Evolutionary conservation across 2,113 vertebrate genomes (phyloP).

Genomic region (Loxodonta africana): DNA sequence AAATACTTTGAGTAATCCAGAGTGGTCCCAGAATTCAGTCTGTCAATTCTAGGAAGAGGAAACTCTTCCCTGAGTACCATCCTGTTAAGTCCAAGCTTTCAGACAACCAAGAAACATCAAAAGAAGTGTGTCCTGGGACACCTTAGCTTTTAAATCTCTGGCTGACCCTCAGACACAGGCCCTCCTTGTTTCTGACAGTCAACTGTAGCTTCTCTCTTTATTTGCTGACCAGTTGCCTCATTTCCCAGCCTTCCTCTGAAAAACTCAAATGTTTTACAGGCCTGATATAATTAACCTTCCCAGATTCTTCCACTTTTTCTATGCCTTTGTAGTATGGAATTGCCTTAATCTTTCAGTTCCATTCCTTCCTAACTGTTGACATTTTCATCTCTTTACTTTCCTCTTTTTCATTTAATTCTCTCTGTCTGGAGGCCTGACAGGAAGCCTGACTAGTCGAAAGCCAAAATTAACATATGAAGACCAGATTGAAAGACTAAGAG

Average conservation of each 20-base stretch:
- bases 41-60: not conserved
- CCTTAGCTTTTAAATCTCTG: not conserved
- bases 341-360: conserved; percentile 68
- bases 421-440: conserved; percentile 68
- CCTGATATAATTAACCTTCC: conserved; percentile 61
- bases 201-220: not conserved
- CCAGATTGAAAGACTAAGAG: conserved; percentile 67
- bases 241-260: conserved; percentile 40
- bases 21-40: not conserved
- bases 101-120: not conserved
- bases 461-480: conserved; percentile 73
- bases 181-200: not conserved
- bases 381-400: conserved; percentile 66
- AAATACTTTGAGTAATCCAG: not conserved
- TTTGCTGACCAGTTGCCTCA: conserved; percentile 42
- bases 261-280: conserved; percentile 65
- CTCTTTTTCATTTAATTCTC: conserved; percentile 70
- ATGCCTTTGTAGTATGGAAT: conserved; percentile 56
- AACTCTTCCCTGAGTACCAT: not conserved
- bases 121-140: not conserved
- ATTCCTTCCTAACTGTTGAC: conserved; percentile 65
- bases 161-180: not conserved
- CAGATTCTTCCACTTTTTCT: conserved; percentile 63
- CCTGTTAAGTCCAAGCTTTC: not conserved
- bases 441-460: conserved; percentile 57